Evolutionary conservation across 2,113 vertebrate genomes (phyloP), one percentile per base, ranked within the genome.

Genomic region (Hydropotes inermis): DNA sequence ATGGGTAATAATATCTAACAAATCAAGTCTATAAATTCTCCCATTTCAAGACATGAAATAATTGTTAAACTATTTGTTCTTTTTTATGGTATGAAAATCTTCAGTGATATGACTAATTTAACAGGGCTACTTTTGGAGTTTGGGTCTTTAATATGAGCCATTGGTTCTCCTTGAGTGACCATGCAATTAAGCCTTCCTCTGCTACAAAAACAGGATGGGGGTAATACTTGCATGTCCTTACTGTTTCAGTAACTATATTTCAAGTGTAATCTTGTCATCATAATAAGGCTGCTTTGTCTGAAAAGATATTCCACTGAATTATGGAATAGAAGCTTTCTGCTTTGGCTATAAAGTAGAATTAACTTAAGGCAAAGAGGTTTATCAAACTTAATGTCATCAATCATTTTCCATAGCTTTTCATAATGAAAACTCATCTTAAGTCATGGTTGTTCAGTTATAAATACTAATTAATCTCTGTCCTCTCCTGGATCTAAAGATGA

Each of bases 1-100:
- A 57, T 76, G 55, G 14, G 21, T 95, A 60, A 93, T 17, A 92
- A n/a, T 88, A 84, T 39, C 39, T 87, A 91, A 79, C 17, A 92
- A 96, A 81, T 82, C 47, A 82, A 70, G 90, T 87, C 47, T 91
- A 5, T 91, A 95, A 91, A 89, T 83, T 89, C 86, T 82, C 92
- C 79, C 88, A 67, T 79, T 78, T 96, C 25, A 82, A 83, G 33
- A 30, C 8, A 60, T 90, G 50, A 52, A 30, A 25, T 86, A 91
- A 86, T 61, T 58, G 23, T 83, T 88, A 10, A n/a, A 78, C 14
- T 45, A 70, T 52, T 81, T 74, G 27, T 19, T 95, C 39, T 79
- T 60, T 92, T 94, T 86, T 55, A 33, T 54, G 47, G 6, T 93
- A 70, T 85, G 54, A 76, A 88, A 92, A 61, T 78, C 47, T 78